These are phyloP conservation scores for Cenopis cana DNA, from an alignment of 2,888 invertebrate genomes.

Conservation along the genomic window DNA sequence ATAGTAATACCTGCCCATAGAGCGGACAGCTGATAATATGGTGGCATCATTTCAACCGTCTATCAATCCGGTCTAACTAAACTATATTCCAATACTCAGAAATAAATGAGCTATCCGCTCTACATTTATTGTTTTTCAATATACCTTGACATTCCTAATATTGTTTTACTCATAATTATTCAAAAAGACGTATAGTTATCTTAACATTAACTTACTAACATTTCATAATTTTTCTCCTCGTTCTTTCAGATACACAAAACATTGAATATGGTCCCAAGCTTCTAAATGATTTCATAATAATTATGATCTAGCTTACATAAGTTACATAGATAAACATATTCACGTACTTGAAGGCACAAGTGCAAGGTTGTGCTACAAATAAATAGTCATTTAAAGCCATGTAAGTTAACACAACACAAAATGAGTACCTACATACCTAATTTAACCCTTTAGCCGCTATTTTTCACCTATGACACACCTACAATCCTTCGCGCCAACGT, in stretches of 20 bases:
- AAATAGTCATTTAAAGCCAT: conserved; percentile 3
- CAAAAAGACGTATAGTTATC: too few relatives aligned
- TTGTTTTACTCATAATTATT: neutral
- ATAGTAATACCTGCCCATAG: neutral
- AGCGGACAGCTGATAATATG: neutral
- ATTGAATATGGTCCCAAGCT: conserved; percentile 38
- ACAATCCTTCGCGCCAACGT: neutral
- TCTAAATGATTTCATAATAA: neutral
- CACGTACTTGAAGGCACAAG: conserved; percentile 5
- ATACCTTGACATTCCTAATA: neutral
- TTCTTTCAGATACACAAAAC: neutral
- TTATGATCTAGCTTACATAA: neutral
- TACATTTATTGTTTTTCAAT: neutral
- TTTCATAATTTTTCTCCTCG: neutral
- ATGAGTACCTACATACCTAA: neutral
- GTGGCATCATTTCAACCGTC: too few relatives aligned
- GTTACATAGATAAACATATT: neutral
- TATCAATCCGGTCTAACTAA: too few relatives aligned
- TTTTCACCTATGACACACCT: neutral
- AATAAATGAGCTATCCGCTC: neutral
- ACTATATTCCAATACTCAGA: too few relatives aligned
- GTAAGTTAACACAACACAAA: conserved; percentile 17
- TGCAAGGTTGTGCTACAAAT: conserved; percentile 2
- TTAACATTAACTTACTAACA: too few relatives aligned
- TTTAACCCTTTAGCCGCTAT: too few relatives aligned